Evolutionary conservation across 2,888 invertebrate genomes (phyloP), one percentile per base, ranked within the genome.

Genomic region (Lycophotia porphyrea): DNA sequence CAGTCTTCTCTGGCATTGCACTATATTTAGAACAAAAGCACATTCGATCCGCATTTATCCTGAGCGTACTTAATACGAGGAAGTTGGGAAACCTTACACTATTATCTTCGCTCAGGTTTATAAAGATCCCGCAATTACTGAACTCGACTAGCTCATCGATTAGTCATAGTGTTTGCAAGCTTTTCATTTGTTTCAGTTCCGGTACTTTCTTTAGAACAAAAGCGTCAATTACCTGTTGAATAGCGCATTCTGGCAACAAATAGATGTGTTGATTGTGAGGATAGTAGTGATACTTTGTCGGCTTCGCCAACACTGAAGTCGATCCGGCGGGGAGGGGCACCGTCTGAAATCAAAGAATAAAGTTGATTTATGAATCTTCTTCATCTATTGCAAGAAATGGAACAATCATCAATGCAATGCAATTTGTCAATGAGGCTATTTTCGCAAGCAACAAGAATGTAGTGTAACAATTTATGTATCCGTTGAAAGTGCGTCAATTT

Each of bases 261-360:
- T 99, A 99, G 91, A 98, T 98, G 95, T 99, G 98, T 95, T 99
- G 98, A 95, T 99, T 98, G 96, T 99, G 99, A 47, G 99, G 99
- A 94, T 98, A 99, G 96, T 98, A 99, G 94, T 99, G 98, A 95
- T 99, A 99, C 96, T 98, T 98, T 84, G 98, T 99, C 42, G 99
- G 98, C 93, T 98, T 98, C 69, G 98, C 98, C 85, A 98, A 96
- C 65, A 97, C 97, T 76, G 97, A 97, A 80, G 97, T 97, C 64
- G 98, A 97, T 34, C 97, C 97, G 64, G 97, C 97, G 68, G 97
- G 98, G 88, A 98, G 92, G 72, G 97, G 97, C 85, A 97, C 96
- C 90, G 98, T 98, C 98, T 98, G 97, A 85, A 97, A 97, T 83
- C 74, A 91, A 92, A 92, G 91, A 89, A 84, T 69, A 84, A 81